Evolutionary conservation across 1,140 invertebrate genomes (phyloP).

Genomic region (Rhopalosiphum maidis): DNA sequence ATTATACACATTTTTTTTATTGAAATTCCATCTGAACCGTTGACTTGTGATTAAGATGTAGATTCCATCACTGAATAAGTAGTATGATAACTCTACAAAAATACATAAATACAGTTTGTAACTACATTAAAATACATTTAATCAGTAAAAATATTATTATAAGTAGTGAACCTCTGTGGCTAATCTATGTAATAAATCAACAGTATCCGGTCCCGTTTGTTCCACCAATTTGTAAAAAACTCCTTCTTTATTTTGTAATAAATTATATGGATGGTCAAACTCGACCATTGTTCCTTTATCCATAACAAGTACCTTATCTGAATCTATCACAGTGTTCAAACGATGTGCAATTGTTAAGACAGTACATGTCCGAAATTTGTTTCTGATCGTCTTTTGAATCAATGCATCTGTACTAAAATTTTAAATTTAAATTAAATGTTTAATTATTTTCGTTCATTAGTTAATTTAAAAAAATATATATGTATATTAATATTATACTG

Average conservation of each 20-base stretch:
- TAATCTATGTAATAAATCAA: constrained; percentile 58
- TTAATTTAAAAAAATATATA: not conserved
- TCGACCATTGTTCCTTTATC: constrained; percentile 67
- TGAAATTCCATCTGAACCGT: not conserved
- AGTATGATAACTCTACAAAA: not conserved
- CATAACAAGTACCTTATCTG: constrained; percentile 71
- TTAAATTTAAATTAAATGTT: not conserved
- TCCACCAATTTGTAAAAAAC: constrained; percentile 64
- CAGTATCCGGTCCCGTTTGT: constrained; percentile 64
- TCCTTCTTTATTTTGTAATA: constrained; percentile 65
- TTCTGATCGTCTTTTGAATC: constrained; percentile 73
- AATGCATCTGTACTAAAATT: constrained; percentile 71
- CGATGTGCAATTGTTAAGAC: constrained; percentile 60
- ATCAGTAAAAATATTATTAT: not conserved
- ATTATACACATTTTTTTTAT: not conserved
- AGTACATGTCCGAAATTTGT: constrained; percentile 75
- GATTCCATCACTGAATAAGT: not conserved
- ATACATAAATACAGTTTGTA: not conserved
- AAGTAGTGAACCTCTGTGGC: constrained; percentile 57
- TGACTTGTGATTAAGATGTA: not conserved
- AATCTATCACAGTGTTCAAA: not conserved
- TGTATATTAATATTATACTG: constrained; percentile 65
- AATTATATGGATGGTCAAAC: constrained; percentile 69
- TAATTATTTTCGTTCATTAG: too few relatives aligned
- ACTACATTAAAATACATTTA: not conserved